phyloP scores from a whole-genome alignment of 2,797 vertebrate species.

The Xiphophorus birchmanni region DNA sequence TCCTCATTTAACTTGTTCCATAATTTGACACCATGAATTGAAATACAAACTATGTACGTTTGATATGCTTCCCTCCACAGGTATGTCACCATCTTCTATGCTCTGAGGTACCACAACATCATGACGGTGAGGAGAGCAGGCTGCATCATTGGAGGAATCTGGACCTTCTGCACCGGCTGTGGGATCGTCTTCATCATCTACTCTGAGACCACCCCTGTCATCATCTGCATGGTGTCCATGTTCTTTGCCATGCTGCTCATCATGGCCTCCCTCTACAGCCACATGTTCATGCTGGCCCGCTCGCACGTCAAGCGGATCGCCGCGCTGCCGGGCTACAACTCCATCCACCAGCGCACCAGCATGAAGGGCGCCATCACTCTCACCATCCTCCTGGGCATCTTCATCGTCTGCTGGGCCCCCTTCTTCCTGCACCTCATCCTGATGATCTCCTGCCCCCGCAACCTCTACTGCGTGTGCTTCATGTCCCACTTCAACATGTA shows the following conservation, averaged over 20 bases:
- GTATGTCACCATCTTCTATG: conserved; percentile 97
- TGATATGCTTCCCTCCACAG: conserved; percentile 35
- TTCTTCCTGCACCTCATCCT: conserved; percentile 96
- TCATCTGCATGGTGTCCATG: conserved; percentile 94
- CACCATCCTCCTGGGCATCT: conserved; percentile 94
- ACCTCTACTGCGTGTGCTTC: conserved; percentile 94
- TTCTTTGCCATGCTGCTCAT: conserved; percentile 95
- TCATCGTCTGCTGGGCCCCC: conserved; percentile 96
- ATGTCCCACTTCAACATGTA: conserved; percentile 99
- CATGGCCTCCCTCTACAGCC: conserved; percentile 97
- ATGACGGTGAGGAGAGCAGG: conserved; percentile 90
- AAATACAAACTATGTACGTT: too few species aligned
- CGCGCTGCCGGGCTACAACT: conserved; percentile 85
- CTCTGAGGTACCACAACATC: conserved; percentile 95
- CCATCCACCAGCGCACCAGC: conserved; percentile 89
- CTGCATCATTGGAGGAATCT: conserved; percentile 89
- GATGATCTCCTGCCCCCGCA: conserved; percentile 94
- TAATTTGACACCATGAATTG: too few species aligned
- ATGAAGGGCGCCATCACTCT: conserved; percentile 96
- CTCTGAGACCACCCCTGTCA: conserved; percentile 90
- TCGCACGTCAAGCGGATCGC: conserved; percentile 95
- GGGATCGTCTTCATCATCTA: conserved; percentile 95
- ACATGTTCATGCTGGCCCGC: conserved; percentile 97
- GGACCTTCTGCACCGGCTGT: conserved; percentile 90
- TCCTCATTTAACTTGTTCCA: too few species aligned